Conservation (phyloP, 2,113 vertebrate genomes). For the Dasyurus viverrinus region DNA sequence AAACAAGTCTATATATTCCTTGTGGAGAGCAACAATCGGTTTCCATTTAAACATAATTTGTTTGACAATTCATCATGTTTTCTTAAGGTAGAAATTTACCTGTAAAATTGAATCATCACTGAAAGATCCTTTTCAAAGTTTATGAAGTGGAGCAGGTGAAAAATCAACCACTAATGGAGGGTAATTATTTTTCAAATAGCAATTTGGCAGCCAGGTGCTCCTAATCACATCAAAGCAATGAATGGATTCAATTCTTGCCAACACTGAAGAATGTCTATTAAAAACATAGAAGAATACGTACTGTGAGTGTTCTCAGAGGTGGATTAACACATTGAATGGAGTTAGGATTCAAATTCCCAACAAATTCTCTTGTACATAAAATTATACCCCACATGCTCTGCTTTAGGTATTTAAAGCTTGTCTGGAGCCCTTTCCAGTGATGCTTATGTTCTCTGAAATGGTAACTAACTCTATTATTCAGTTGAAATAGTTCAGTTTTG, state of each 20-base stretch:
- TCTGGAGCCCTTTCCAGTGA: not conserved
- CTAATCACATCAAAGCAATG: conserved; percentile 47
- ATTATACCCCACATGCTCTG: not conserved
- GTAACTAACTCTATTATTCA: not conserved
- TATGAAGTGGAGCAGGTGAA: conserved; percentile 48
- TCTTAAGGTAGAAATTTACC: not conserved
- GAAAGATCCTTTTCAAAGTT: conserved; percentile 11
- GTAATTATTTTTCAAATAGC: conserved; percentile 4
- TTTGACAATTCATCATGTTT: not conserved
- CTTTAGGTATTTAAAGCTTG: not conserved
- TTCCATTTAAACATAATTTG: conserved; percentile 26
- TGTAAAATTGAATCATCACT: not conserved
- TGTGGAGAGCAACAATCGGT: conserved; percentile 12
- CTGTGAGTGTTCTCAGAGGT: conserved; percentile 43
- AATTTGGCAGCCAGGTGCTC: conserved; percentile 51
- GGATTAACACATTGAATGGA: conserved; percentile 30
- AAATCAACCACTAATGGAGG: conserved; percentile 30
- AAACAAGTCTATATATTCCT: not conserved
- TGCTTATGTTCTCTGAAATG: not conserved
- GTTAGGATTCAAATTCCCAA: conserved; percentile 44
- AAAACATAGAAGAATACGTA: conserved; percentile 14
- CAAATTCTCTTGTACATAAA: not conserved
- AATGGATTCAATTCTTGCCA: conserved; percentile 46
- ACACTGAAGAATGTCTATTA: conserved; percentile 53
- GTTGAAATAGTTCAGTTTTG: not conserved